These are phyloP conservation scores for Paramuricea clavata DNA, from an alignment of 92 coral and sea anemone species.

Conservation along the genomic window DNA sequence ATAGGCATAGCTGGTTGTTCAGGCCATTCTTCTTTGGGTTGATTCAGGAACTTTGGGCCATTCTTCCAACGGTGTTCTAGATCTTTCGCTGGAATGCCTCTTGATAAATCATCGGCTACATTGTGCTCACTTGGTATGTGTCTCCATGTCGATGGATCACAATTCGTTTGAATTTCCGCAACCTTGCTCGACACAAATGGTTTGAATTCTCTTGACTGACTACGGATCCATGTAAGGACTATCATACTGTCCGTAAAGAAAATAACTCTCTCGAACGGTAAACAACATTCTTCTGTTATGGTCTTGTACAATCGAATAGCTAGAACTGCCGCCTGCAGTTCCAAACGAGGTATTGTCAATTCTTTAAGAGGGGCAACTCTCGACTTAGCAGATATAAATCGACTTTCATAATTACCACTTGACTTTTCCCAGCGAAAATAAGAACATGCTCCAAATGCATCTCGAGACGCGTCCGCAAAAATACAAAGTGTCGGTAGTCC, in stretches of 20 bases:
- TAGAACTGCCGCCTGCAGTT: conserved; percentile 4
- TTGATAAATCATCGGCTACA: conserved; percentile 67
- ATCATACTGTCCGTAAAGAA: conserved; percentile 67
- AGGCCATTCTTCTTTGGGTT: not conserved
- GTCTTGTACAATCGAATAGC: conserved; percentile 46
- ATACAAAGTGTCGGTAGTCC: conserved; percentile 64
- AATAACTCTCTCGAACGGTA: conserved; percentile 40
- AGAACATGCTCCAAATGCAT: conserved; percentile 62
- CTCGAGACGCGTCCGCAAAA: conserved; percentile 57
- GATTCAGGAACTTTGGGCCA: not conserved
- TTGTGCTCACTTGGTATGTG: conserved; percentile 67
- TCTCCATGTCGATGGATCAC: conserved; percentile 67
- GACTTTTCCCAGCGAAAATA: conserved; percentile 44
- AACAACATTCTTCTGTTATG: conserved; percentile 52
- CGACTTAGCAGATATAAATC: conserved; percentile 1
- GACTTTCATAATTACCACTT: conserved; percentile 21
- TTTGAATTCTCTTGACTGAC: conserved; percentile 59
- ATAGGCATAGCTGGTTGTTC: not conserved
- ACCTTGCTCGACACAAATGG: conserved; percentile 71
- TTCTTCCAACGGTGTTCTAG: conserved; percentile 55
- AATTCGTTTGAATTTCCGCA: conserved; percentile 62
- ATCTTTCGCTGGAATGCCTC: conserved; percentile 54
- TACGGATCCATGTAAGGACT: conserved; percentile 58
- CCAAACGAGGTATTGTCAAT: not conserved
- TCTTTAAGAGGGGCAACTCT: conserved; percentile 9